Evolutionary conservation across 2,113 vertebrate species (phyloP), one percentile per base, ranked within the genome.

Genomic region (Arvicanthis niloticus): DNA sequence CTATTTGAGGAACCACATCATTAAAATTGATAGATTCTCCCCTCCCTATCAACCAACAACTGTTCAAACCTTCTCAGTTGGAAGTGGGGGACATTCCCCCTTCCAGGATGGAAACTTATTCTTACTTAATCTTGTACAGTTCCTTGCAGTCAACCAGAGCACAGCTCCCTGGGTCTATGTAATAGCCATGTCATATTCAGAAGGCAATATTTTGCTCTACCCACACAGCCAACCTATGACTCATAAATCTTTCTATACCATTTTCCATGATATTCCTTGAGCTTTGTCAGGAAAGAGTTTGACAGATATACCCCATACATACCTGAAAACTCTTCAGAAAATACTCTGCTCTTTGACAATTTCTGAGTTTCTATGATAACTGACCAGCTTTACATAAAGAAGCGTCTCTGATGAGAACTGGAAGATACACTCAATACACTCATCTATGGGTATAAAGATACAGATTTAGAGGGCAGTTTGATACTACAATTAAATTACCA

Each of bases 1-100:
- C 62, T 34, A 37, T 29, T 67, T 21, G 10, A 48, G 29, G 29
- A 31, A 60, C 11, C 26, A n/a, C 40, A 19, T 19, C 2, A 17
- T 85, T 85, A 45, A 65, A 65, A 29, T 15, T 65, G 31, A 26
- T 13, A 62, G 22, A 62, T 29, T 85, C n/a, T 29, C 2, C 40
- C 24, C 62, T 19, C 24, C 24, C n/a, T 8, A 42, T 24, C 12
- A 62, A 24, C 24, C 26, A 45, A 24, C 37, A 42, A 42, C 3
- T 60, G 11, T 40, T 56, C 7, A 42, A 8, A 40, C 5, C 6
- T 26, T n/a, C 80, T 16, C 19, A 82, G 21, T n/a, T 40, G 22
- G 56, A 26, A 13, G 11, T 42, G 1, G 3, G 24, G 22, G n/a
- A 1, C 22, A 26, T 11, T 29, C n/a, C n/a, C 7, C 2, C 24